Conservation (phyloP, 2,113 vertebrate genomes). For the Neogobius melanostomus region DNA sequence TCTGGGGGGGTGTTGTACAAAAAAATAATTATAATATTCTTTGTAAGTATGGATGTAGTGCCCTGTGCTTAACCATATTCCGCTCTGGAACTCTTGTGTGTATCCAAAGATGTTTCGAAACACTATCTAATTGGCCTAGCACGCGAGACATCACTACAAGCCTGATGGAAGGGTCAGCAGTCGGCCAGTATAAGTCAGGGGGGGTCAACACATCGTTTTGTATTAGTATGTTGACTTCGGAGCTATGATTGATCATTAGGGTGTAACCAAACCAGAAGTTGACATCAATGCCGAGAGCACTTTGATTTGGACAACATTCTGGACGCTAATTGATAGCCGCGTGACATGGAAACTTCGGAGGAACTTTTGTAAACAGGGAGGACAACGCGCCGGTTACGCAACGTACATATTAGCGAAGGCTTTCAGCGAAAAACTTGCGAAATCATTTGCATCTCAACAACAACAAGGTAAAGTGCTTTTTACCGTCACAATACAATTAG, state of each 20-base stretch:
- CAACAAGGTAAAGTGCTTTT: too few relatives aligned
- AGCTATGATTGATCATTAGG: constrained; percentile 50
- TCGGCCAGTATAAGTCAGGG: constrained; percentile 27
- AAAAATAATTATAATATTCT: too few relatives aligned
- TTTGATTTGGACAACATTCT: constrained; percentile 11
- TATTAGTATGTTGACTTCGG: constrained; percentile 53
- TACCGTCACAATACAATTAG: too few relatives aligned
- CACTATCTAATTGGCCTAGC: constrained; percentile 64
- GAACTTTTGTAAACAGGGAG: background rate
- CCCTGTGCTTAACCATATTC: too few relatives aligned
- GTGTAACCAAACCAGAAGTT: constrained; percentile 29
- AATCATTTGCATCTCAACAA: too few relatives aligned
- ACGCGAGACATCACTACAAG: constrained; percentile 46
- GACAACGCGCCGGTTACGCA: too few relatives aligned
- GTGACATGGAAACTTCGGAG: background rate
- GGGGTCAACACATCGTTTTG: constrained; percentile 42
- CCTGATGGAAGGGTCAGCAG: constrained; percentile 53
- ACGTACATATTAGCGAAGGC: too few relatives aligned
- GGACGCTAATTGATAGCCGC: background rate
- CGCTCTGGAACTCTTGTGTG: background rate
- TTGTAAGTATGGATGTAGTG: too few relatives aligned
- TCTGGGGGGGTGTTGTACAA: too few relatives aligned
- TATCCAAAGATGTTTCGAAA: constrained; percentile 21
- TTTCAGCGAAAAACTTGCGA: too few relatives aligned
- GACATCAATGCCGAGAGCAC: constrained; percentile 11